phyloP scores from a whole-genome alignment of 2,888 invertebrate genomes.

The Endomychus coccineus region DNA sequence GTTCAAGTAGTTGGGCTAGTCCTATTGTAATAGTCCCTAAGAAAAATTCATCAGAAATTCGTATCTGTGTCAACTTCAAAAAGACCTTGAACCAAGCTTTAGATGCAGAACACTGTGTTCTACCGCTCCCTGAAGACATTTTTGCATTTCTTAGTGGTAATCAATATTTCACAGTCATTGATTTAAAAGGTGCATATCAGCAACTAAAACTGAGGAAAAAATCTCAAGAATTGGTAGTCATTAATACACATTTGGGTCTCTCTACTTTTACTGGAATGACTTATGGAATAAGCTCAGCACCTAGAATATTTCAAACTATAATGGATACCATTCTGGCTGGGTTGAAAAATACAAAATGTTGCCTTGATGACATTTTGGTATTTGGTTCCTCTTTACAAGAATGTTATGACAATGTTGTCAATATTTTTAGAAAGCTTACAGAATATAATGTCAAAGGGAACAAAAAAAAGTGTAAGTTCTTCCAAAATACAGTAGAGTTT shows the following conservation, averaged over 20 bases:
- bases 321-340: constrained; percentile 20
- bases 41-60: constrained; percentile 17
- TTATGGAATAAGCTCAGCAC: constrained; percentile 27
- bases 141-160: constrained; percentile 26
- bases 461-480: constrained; percentile 25
- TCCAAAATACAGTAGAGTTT: constrained; percentile 22
- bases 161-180: constrained; percentile 24
- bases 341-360: constrained; percentile 17
- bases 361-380: constrained; percentile 26
- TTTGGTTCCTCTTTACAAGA: constrained; percentile 16
- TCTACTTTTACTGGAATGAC: constrained; percentile 26
- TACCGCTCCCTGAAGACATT: constrained; percentile 31
- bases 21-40: constrained; percentile 31
- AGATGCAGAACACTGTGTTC: constrained; percentile 27
- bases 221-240: constrained; percentile 25
- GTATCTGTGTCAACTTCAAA: constrained; percentile 33
- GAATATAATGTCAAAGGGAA: constrained; percentile 24
- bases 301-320: constrained; percentile 25
- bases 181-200: constrained; percentile 28
- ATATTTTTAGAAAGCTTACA: constrained; percentile 19
- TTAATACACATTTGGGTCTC: constrained; percentile 29
- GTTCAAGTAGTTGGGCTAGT: constrained; percentile 26
- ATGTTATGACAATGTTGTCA: constrained; percentile 15
- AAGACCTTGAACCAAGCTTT: constrained; percentile 26
- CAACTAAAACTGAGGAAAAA: no score